These are phyloP conservation scores for Corvus hawaiiensis DNA, from an alignment of 2,113 vertebrate genomes.

Conservation along the genomic window DNA sequence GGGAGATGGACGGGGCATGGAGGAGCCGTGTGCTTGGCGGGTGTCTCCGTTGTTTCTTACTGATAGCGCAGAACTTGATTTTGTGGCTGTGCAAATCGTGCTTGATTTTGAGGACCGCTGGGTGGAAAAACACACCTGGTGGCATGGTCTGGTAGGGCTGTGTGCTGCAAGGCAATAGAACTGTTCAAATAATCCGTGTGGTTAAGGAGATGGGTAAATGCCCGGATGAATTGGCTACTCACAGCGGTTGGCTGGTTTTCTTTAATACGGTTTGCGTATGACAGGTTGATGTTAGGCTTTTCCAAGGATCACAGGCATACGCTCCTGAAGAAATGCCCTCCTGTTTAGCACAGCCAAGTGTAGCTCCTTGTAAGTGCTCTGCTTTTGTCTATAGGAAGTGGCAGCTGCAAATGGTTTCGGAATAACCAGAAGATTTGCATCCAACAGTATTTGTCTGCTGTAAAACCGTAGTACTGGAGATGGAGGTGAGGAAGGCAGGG, in stretches of 20 bases:
- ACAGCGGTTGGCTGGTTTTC: background rate
- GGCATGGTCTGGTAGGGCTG: background rate
- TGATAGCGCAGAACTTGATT: background rate
- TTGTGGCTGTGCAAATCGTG: background rate
- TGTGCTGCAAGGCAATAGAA: background rate
- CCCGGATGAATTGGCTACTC: background rate
- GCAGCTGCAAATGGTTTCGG: background rate
- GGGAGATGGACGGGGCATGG: rapidly evolving
- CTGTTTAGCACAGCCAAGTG: background rate
- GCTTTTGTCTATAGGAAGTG: background rate
- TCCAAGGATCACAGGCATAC: background rate
- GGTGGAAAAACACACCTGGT: background rate
- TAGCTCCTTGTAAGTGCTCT: background rate
- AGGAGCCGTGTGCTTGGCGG: background rate
- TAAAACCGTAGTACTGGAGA: background rate
- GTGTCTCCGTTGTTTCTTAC: background rate
- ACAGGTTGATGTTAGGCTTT: background rate
- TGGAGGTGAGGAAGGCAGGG: background rate
- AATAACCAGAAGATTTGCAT: background rate
- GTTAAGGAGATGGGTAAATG: background rate
- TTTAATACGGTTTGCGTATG: background rate
- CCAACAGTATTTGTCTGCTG: background rate
- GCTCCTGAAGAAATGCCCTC: background rate
- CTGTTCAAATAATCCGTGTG: background rate
- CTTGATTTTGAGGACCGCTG: background rate